Conservation (phyloP, 2,797 vertebrate genomes). For the Pogonophryne albipinna region DNA sequence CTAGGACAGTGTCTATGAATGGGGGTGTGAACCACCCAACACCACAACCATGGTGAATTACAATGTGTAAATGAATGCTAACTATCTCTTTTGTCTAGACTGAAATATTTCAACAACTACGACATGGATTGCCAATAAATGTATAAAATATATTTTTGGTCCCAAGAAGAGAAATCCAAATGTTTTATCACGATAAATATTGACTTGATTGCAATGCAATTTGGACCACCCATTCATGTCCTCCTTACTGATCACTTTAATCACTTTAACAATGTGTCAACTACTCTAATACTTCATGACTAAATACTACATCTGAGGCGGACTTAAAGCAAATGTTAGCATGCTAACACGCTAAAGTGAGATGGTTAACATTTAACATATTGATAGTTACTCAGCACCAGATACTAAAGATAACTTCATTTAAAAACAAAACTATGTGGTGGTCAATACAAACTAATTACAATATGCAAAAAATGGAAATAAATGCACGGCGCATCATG, state of each 20-base stretch:
- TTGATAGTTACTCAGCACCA: too few relatives aligned
- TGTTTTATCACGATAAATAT: too few relatives aligned
- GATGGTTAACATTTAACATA: too few relatives aligned
- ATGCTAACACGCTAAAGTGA: not conserved
- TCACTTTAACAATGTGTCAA: not conserved
- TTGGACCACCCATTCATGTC: not conserved
- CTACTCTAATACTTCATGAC: not conserved
- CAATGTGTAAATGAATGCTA: too few relatives aligned
- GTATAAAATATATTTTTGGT: not conserved
- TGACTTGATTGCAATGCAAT: not conserved
- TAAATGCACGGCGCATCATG: too few relatives aligned
- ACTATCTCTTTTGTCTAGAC: not conserved
- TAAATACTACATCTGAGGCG: not conserved
- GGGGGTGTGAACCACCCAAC: slow-evolving; percentile 18
- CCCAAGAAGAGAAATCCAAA: not conserved
- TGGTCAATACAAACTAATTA: too few relatives aligned
- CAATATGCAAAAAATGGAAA: too few relatives aligned
- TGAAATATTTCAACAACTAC: not conserved
- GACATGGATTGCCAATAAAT: not conserved
- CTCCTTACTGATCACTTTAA: not conserved
- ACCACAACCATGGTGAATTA: not conserved
- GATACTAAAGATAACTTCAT: too few relatives aligned
- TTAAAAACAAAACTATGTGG: too few relatives aligned
- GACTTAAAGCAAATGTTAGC: not conserved
- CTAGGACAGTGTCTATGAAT: slow-evolving; percentile 39